These are phyloP conservation scores for Tychaedon coryphoeus DNA, from an alignment of 2,113 vertebrate genomes.

Conservation along the genomic window DNA sequence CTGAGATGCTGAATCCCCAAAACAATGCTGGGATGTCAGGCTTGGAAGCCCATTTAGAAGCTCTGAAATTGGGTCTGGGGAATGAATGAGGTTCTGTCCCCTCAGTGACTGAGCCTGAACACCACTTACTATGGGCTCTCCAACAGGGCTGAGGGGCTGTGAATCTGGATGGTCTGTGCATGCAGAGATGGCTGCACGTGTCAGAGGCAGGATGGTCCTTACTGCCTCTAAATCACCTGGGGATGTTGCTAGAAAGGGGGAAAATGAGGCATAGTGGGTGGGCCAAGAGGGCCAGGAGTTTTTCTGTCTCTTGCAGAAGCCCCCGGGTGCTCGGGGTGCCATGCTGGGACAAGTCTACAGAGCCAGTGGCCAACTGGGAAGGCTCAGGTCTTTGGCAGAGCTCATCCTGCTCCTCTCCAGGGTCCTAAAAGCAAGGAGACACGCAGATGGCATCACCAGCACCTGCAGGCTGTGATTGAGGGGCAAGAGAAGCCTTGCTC, in stretches of 20 bases:
- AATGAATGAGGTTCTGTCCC: background rate
- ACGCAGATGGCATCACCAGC: accelerated
- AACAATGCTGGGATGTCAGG: background rate
- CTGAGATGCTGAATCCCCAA: background rate
- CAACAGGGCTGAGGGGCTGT: accelerated
- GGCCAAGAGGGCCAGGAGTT: background rate
- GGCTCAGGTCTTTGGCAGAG: background rate
- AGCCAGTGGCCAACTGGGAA: background rate
- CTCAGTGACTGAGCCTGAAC: background rate
- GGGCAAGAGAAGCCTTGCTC: background rate
- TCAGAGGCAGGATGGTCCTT: background rate
- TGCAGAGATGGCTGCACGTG: background rate
- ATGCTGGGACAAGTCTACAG: background rate
- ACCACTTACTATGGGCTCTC: accelerated
- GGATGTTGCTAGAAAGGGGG: background rate
- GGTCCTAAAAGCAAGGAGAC: background rate
- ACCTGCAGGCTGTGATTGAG: background rate
- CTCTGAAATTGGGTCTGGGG: background rate
- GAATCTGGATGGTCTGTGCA: background rate
- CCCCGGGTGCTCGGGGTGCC: accelerated
- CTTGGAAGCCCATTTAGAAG: background rate
- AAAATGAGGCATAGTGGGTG: background rate
- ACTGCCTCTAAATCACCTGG: background rate
- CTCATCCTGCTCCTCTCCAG: background rate
- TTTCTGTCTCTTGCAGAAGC: background rate